phyloP scores from a whole-genome alignment of 1,140 invertebrate species.

The Brachionus plicatilis region DNA sequence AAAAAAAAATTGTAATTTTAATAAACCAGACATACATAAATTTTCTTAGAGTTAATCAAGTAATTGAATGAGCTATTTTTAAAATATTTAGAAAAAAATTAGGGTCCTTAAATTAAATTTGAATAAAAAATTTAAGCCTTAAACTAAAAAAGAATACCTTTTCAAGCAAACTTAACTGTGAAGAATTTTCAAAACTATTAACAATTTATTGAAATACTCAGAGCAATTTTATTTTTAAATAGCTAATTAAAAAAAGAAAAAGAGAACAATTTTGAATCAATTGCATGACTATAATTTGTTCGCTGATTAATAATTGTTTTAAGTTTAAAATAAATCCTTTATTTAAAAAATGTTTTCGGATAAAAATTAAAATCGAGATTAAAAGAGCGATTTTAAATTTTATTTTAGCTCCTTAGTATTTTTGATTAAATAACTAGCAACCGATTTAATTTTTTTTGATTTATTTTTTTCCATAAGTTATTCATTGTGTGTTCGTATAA shows the following conservation, averaged over 20 bases:
- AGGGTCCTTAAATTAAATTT: background rate
- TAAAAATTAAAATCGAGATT: background rate
- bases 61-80: background rate
- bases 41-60: background rate
- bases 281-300: background rate
- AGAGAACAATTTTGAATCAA: background rate
- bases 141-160: background rate
- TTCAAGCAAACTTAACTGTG: background rate
- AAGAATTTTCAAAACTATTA: background rate
- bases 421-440: slow-evolving; percentile 24
- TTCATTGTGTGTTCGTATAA: background rate
- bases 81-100: background rate
- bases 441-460: slow-evolving; percentile 1
- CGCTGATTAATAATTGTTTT: background rate
- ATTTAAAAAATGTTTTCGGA: background rate
- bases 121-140: background rate
- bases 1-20: background rate
- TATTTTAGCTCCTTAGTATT: background rate
- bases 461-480: slow-evolving; percentile 20
- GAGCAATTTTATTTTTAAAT: background rate
- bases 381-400: background rate
- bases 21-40: background rate
- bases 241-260: background rate
- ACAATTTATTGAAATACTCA: background rate
- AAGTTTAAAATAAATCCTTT: background rate